phyloP scores from a whole-genome alignment of 2,797 vertebrate genomes.

The Malacoctenus gilli region DNA sequence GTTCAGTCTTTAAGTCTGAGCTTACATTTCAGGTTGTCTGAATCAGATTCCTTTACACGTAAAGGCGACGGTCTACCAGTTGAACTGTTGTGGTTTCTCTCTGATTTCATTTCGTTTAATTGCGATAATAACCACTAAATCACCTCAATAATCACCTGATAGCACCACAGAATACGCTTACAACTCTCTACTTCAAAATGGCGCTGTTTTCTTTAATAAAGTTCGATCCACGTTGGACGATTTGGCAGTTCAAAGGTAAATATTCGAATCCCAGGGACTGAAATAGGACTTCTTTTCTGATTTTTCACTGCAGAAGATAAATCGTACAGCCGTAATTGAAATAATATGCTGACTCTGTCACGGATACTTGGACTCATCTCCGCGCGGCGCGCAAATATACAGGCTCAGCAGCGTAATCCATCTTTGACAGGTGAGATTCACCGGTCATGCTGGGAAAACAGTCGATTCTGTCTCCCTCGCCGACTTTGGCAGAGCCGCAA shows the following conservation, averaged over 20 bases:
- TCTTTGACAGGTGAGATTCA: constrained; percentile 41
- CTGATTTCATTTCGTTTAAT: too few species aligned
- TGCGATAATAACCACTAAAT: too few species aligned
- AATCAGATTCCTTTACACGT: too few species aligned
- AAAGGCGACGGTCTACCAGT: too few species aligned
- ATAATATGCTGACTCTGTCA: constrained; percentile 31
- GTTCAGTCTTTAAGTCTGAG: too few species aligned
- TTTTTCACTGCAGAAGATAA: constrained; percentile 12
- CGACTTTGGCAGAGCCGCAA: constrained; percentile 37
- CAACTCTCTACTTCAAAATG: neutral
- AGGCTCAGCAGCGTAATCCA: constrained; percentile 25
- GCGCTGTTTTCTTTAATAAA: constrained; percentile 48
- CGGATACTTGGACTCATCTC: constrained; percentile 19
- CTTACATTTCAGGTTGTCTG: too few species aligned
- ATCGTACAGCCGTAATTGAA: constrained; percentile 25
- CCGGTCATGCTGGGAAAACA: constrained; percentile 21
- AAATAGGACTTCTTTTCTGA: neutral
- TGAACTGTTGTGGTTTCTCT: too few species aligned
- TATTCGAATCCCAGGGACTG: constrained; percentile 11
- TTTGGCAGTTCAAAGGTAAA: constrained; percentile 1
- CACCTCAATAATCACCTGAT: neutral
- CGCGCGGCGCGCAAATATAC: constrained; percentile 16
- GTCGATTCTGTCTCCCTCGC: constrained; percentile 40
- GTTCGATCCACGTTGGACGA: constrained; percentile 15
- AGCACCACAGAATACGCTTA: constrained; percentile 9